Percentiles rank a stretch among this genome's conserved stretches.
Evolutionary conservation across 1,140 invertebrate species (phyloP).

Genomic region (Drosophila neocordata): DNA sequence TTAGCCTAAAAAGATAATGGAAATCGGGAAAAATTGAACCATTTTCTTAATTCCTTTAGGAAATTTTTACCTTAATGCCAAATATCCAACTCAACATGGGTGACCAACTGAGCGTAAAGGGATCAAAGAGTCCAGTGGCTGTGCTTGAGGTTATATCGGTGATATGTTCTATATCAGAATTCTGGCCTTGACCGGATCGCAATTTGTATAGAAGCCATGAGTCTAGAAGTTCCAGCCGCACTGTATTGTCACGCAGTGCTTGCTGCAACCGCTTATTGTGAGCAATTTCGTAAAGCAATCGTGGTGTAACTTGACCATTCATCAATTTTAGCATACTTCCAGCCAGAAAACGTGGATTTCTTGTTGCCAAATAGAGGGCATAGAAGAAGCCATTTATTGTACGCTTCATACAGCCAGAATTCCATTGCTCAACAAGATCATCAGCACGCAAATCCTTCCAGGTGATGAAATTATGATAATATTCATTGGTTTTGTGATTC

Average conservation of each 20-base stretch:
- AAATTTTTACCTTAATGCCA: conserved; percentile 85
- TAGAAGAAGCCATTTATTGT: conserved; percentile 83
- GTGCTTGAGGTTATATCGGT: conserved; percentile 95
- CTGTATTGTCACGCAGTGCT: conserved; percentile 85
- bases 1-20: conserved; percentile 82
- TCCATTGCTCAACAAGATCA: conserved; percentile 92
- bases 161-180: conserved; percentile 85
- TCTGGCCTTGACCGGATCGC: conserved; percentile 52
- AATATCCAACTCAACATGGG: conserved; percentile 71
- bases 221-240: conserved; percentile 95
- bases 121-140: conserved; percentile 96
- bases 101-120: conserved; percentile 93
- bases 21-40: background rate
- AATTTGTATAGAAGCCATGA: conserved; percentile 95
- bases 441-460: conserved; percentile 97
- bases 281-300: conserved; percentile 90
- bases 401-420: conserved; percentile 90
- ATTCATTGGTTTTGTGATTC: conserved; percentile 90
- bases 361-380: conserved; percentile 89
- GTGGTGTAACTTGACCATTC: conserved; percentile 91
- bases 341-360: conserved; percentile 91
- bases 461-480: conserved; percentile 96
- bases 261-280: conserved; percentile 87
- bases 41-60: too few relatives aligned
- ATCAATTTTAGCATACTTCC: conserved; percentile 91